Conservation (phyloP, 2,888 invertebrate genomes). For the Brachypalpus laphriformis region DNA sequence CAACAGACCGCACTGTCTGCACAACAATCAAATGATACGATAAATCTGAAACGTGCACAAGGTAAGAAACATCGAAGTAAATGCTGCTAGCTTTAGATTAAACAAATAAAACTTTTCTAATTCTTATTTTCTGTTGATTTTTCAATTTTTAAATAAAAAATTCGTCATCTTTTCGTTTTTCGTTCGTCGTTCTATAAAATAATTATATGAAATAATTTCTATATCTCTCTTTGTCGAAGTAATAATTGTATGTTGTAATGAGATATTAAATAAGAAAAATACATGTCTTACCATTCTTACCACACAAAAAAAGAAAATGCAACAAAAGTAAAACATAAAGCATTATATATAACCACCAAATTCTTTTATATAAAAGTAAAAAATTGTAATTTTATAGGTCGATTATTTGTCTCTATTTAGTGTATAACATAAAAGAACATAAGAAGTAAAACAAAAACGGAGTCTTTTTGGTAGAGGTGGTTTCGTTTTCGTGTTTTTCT, state of each 20-base stretch:
- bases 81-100: conserved; percentile 79
- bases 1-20: conserved; percentile 81
- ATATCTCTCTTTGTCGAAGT: conserved; percentile 55
- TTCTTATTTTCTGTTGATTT: conserved; percentile 36
- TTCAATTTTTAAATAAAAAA: conserved; percentile 54
- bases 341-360: conserved; percentile 44
- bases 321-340: conserved; percentile 28
- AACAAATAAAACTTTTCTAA: conserved; percentile 39
- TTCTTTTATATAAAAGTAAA: conserved; percentile 42
- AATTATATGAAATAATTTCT: conserved; percentile 48
- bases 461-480: conserved; percentile 7
- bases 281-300: conserved; percentile 60
- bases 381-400: conserved; percentile 49
- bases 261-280: conserved; percentile 56
- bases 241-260: conserved; percentile 55
- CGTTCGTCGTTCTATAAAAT: conserved; percentile 48
- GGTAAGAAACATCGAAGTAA: conserved; percentile 81
- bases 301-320: conserved; percentile 39
- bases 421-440: conserved; percentile 35
- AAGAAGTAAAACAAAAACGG: conserved; percentile 38
- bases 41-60: conserved; percentile 78
- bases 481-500: conserved; percentile 47
- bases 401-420: conserved; percentile 54
- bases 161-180: conserved; percentile 50
- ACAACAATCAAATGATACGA: conserved; percentile 80